A percentile compares a stretch with the other conserved stretches of the same genome.
phyloP scores from a whole-genome alignment of 2,113 vertebrate species.

The Abramis brama region DNA sequence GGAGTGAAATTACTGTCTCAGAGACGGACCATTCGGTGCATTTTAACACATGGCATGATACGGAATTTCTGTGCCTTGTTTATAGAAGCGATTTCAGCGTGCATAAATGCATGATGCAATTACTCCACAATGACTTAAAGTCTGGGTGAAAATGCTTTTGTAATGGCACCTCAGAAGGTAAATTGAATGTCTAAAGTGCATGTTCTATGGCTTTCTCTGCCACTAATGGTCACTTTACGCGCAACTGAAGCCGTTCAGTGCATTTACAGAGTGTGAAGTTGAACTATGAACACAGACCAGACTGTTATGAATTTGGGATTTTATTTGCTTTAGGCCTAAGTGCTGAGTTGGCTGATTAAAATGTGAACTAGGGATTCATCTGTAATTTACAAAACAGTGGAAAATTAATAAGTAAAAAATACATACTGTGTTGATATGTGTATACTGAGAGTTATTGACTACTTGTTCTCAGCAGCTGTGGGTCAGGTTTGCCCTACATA shows the following conservation, averaged over 20 bases:
- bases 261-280: not conserved
- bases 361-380: not conserved
- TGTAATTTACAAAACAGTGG: not conserved
- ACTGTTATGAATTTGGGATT: not conserved
- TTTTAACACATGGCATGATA: slow-evolving; percentile 19
- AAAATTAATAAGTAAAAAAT: not conserved
- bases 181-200: not conserved
- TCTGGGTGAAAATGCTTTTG: slow-evolving; percentile 9
- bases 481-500: not conserved
- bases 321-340: not conserved
- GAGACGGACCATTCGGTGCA: not conserved
- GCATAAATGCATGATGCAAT: not conserved
- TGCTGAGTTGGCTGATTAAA: not conserved
- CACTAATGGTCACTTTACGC: not conserved
- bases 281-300: not conserved
- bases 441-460: not conserved
- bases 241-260: not conserved
- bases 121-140: not conserved
- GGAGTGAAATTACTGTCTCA: slow-evolving; percentile 1
- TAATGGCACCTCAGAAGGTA: not conserved
- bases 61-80: not conserved
- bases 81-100: not conserved
- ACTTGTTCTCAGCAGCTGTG: not conserved
- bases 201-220: not conserved
- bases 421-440: not conserved